phyloP scores from a whole-genome alignment of 1,140 invertebrate genomes.

The Drosophila nikananu region DNA sequence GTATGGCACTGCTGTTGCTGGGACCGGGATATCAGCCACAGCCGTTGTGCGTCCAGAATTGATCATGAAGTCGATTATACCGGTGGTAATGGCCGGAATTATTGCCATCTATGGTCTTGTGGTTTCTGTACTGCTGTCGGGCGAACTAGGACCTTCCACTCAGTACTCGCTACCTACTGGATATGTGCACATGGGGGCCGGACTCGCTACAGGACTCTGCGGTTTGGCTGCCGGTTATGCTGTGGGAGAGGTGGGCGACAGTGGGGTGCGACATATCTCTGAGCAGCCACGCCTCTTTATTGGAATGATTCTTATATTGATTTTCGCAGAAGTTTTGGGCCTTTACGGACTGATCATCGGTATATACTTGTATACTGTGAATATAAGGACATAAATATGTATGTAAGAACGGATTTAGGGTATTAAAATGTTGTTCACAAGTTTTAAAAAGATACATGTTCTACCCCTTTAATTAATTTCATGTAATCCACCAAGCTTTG shows the following conservation, averaged over 20 bases:
- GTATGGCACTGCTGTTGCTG: conserved; percentile 69
- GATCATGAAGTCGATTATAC: conserved; percentile 77
- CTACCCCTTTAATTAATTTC: too few relatives aligned
- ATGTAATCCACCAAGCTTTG: too few relatives aligned
- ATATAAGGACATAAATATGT: conserved; percentile 11
- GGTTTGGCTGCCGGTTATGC: conserved; percentile 96
- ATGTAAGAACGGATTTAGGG: not conserved
- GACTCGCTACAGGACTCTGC: conserved; percentile 94
- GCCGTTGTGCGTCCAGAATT: conserved; percentile 72
- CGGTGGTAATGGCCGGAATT: conserved; percentile 71
- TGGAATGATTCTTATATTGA: conserved; percentile 98
- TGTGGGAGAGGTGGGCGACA: conserved; percentile 96
- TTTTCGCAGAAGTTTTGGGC: conserved; percentile 98
- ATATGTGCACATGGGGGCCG: conserved; percentile 95
- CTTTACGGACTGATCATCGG: conserved; percentile 97
- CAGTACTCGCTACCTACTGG: conserved; percentile 89
- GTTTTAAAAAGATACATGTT: too few relatives aligned
- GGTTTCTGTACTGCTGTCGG: conserved; percentile 95
- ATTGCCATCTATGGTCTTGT: conserved; percentile 95
- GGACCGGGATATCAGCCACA: conserved; percentile 61
- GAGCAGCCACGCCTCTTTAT: conserved; percentile 97
- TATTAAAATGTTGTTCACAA: not conserved
- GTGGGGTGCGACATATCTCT: conserved; percentile 95
- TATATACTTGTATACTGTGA: conserved; percentile 93
- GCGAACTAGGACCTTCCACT: conserved; percentile 85